Percentiles rank a stretch among this genome's conserved stretches.
Evolutionary conservation across 2,113 vertebrate genomes (phyloP).

Genomic region (Dermatemys mawii): DNA sequence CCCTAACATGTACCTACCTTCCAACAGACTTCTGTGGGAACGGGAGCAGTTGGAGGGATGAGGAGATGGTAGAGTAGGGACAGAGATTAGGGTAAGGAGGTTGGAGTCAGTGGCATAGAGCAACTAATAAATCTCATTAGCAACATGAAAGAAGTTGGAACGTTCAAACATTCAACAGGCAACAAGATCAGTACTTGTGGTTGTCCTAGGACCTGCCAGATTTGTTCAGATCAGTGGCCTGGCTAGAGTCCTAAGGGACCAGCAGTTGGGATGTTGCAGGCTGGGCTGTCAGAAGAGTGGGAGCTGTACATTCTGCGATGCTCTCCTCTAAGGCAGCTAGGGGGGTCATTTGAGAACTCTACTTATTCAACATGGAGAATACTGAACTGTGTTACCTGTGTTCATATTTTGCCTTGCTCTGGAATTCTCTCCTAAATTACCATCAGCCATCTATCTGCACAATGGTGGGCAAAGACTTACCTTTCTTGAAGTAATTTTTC

Average conservation of each 20-base stretch:
- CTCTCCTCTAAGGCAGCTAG: neutral
- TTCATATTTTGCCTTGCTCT: neutral
- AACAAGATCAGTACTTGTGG: neutral
- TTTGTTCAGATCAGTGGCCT: neutral
- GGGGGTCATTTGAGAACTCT: neutral
- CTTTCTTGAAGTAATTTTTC: slow-evolving; percentile 14
- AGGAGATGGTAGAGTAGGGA: neutral
- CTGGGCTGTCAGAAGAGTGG: neutral
- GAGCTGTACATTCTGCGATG: neutral
- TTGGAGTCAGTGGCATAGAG: neutral
- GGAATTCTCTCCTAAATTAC: neutral
- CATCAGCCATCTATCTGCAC: neutral
- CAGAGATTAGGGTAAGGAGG: neutral
- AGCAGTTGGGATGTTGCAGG: neutral
- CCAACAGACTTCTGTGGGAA: neutral
- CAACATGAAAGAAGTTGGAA: neutral
- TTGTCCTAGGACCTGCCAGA: neutral
- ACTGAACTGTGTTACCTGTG: neutral
- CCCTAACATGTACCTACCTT: rapidly evolving
- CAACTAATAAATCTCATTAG: neutral
- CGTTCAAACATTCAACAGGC: neutral
- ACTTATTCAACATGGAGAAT: neutral
- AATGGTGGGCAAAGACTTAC: slow-evolving; percentile 43
- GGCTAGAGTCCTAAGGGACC: neutral
- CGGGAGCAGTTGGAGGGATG: neutral